Evolutionary conservation across 2,888 invertebrate species (phyloP).

Genomic region (Bhutanitis thaidina): DNA sequence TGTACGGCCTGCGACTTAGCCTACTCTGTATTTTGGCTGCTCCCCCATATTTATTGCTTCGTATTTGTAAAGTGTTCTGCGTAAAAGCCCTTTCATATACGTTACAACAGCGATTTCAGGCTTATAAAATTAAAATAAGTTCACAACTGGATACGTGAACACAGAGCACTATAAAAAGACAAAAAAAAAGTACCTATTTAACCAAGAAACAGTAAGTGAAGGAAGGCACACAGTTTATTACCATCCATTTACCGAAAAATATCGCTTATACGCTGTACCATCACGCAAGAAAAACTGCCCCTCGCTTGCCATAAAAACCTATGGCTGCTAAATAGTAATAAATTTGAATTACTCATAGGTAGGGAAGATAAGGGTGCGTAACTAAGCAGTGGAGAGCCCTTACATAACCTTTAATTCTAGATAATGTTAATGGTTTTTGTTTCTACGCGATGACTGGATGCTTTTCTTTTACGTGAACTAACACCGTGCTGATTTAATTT

Average conservation of each 20-base stretch:
- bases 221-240: neutral
- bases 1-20: constrained; percentile 29
- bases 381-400: constrained; percentile 12
- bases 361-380: constrained; percentile 9
- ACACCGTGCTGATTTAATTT: too few relatives aligned
- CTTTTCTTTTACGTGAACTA: neutral
- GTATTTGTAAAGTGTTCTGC: too few relatives aligned
- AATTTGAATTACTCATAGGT: constrained; percentile 25
- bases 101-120: too few relatives aligned
- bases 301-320: constrained; percentile 19
- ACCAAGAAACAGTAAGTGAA: neutral
- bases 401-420: constrained; percentile 8
- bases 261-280: neutral
- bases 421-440: constrained; percentile 7
- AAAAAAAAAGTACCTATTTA: too few relatives aligned
- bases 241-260: constrained; percentile 8
- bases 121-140: too few relatives aligned
- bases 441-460: neutral
- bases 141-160: too few relatives aligned
- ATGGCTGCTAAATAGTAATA: constrained; percentile 21
- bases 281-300: constrained; percentile 2
- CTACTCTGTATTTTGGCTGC: constrained; percentile 12
- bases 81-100: too few relatives aligned
- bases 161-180: too few relatives aligned
- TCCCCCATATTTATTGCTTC: constrained; percentile 13